Evolutionary conservation across 2,113 vertebrate species (phyloP), one percentile per base, ranked within the genome.

Genomic region (Porphyrio hochstetteri): DNA sequence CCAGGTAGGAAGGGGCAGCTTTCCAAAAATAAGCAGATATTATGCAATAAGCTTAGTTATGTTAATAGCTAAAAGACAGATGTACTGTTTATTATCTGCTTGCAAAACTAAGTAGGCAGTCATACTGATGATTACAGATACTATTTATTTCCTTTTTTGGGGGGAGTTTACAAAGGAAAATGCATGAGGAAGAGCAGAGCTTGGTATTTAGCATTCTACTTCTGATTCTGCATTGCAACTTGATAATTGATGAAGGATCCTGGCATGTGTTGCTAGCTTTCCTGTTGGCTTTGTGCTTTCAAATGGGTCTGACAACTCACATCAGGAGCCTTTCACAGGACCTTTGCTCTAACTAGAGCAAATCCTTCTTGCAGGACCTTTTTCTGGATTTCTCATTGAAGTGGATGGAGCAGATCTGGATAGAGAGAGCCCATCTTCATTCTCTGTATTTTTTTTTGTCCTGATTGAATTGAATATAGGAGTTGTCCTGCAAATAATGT

Each of bases 1-100:
- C 69, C 86, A 95, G 88, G 81, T 95, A 92, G 61, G 77, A 86
- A 86, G 44, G n/a, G 33, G 16, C 77, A 72, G 40, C 53, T 88
- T 94, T 94, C 95, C 77, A 93, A 89, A 90, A 91, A 87, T 79
- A 92, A 72, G 29, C 40, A 79, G 81, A 17, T 85, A 79, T 92
- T 94, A 87, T 80, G 63, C 83, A 97, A 92, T 81, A 82, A 84
- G 83, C 74, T 96, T 93, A 89, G 81, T 92, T 92, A 59, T 36
- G 44, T 78, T 92, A 96, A 91, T 96, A 93, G 91, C 57, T 79
- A 50, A 76, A 92, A 87, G 85, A 46, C 2, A 0, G 77, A 91
- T 86, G 44, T 87, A 42, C 92, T 82, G 33, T 88, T 86, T 91
- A 82, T 94, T 92, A 82, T 89, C 61, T 79, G 67, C 20, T 93